Conservation (phyloP, 2,797 vertebrate genomes). For the Pitangus sulphuratus region DNA sequence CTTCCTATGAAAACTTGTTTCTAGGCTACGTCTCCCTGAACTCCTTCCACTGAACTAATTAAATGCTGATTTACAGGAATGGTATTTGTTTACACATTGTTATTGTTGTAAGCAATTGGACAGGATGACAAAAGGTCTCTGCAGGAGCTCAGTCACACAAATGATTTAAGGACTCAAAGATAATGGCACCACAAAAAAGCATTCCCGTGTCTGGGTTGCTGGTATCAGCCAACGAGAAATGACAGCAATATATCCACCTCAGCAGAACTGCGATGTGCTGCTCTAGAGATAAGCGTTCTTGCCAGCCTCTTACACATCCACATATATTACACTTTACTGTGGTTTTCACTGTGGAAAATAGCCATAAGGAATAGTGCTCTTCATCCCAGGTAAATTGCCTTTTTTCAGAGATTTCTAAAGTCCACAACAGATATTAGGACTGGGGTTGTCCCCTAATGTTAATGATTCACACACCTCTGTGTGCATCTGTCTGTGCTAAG, state of each 20-base stretch:
- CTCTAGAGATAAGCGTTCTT: background rate
- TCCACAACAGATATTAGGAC: background rate
- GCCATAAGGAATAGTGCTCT: background rate
- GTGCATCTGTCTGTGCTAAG: background rate
- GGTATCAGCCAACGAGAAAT: background rate
- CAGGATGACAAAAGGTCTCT: conserved; percentile 1
- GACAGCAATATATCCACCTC: background rate
- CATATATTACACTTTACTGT: background rate
- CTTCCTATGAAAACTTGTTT: background rate
- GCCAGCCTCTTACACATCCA: background rate
- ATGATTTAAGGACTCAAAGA: conserved; percentile 19
- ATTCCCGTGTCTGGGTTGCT: accelerated
- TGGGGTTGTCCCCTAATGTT: background rate
- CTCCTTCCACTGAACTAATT: conserved; percentile 3
- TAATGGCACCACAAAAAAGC: conserved; percentile 1
- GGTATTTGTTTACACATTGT: background rate
- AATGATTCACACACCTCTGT: background rate
- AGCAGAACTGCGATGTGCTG: background rate
- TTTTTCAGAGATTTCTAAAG: background rate
- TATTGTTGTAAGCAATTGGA: background rate
- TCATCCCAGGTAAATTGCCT: background rate
- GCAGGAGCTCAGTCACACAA: background rate
- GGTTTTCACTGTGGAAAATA: background rate
- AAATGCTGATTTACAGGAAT: conserved; percentile 39
- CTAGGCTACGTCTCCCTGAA: background rate